These are phyloP conservation scores for Synanthedon myopaeformis DNA, from an alignment of 2,888 invertebrate species.

Conservation along the genomic window DNA sequence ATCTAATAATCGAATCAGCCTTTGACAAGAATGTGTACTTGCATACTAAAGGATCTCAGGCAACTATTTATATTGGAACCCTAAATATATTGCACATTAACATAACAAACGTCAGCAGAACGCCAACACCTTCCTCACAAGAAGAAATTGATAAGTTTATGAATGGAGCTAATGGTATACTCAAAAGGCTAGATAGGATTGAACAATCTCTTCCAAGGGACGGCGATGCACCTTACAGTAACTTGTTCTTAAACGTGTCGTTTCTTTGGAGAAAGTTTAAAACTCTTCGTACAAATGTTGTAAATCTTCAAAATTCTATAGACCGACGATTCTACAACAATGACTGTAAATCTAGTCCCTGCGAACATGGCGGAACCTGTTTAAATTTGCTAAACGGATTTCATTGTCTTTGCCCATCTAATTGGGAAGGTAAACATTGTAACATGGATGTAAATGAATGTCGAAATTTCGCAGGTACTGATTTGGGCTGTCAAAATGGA, in stretches of 20 bases:
- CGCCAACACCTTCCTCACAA: conserved; percentile 8
- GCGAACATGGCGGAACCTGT: conserved; percentile 87
- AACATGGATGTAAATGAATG: conserved; percentile 91
- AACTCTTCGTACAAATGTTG: conserved; percentile 45
- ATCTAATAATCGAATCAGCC: conserved; percentile 83
- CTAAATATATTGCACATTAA: conserved; percentile 70
- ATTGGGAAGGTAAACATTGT: conserved; percentile 80
- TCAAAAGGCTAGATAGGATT: conserved; percentile 31
- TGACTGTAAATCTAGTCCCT: conserved; percentile 81
- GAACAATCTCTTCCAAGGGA: conserved; percentile 18
- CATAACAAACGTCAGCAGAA: conserved; percentile 23
- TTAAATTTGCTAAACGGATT: conserved; percentile 77
- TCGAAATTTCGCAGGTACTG: conserved; percentile 80
- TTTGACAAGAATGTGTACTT: conserved; percentile 83
- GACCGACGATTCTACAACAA: conserved; percentile 58
- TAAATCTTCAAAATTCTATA: conserved; percentile 48
- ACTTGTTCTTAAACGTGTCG: conserved; percentile 26
- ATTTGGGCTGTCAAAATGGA: conserved; percentile 92
- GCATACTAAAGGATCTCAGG: conserved; percentile 75
- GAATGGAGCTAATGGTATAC: conserved; percentile 22
- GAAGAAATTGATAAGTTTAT: conserved; percentile 18
- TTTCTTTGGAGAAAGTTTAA: conserved; percentile 31
- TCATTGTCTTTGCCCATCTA: conserved; percentile 78
- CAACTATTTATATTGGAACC: conserved; percentile 76
- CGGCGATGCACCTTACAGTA: conserved; percentile 15